These are phyloP conservation scores for Cyclophora albipunctata DNA, from an alignment of 2,888 invertebrate species.

Conservation along the genomic window DNA sequence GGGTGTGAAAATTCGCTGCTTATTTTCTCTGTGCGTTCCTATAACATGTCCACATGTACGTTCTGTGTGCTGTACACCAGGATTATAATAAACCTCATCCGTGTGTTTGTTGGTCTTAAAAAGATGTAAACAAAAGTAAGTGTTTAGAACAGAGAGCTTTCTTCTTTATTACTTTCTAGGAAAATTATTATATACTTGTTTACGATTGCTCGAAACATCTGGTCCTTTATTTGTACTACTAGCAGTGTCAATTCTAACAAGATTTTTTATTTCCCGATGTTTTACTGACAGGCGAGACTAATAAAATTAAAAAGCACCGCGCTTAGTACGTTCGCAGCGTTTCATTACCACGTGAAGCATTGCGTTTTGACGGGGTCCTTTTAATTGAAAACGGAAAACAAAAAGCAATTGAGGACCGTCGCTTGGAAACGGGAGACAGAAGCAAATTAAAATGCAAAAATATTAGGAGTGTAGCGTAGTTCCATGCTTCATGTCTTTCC, in stretches of 20 bases:
- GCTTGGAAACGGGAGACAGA: conserved; percentile 20
- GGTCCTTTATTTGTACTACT: no score
- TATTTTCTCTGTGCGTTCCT: conserved; percentile 43
- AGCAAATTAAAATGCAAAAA: conserved; percentile 42
- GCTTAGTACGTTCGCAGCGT: neutral
- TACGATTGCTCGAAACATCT: no score
- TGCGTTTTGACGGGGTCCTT: conserved; percentile 18
- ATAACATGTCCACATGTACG: conserved; percentile 11
- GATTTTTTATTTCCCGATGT: no score
- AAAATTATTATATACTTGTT: no score
- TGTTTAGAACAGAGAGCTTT: no score
- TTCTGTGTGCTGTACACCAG: neutral
- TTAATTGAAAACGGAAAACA: conserved; percentile 32
- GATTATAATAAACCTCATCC: neutral
- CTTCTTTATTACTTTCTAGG: no score
- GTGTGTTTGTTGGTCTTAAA: neutral
- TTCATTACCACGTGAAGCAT: conserved; percentile 16
- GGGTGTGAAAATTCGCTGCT: conserved; percentile 68
- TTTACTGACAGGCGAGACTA: neutral
- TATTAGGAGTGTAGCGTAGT: conserved; percentile 30
- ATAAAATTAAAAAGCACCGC: neutral
- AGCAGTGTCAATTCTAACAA: no score
- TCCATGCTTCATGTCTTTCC: conserved; percentile 27
- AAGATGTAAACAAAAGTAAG: no score
- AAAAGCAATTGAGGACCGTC: conserved; percentile 21